A percentile compares a stretch with the other conserved stretches of the same genome.
phyloP scores from a whole-genome alignment of 2,797 vertebrate genomes.

The Aphelocoma californica region DNA sequence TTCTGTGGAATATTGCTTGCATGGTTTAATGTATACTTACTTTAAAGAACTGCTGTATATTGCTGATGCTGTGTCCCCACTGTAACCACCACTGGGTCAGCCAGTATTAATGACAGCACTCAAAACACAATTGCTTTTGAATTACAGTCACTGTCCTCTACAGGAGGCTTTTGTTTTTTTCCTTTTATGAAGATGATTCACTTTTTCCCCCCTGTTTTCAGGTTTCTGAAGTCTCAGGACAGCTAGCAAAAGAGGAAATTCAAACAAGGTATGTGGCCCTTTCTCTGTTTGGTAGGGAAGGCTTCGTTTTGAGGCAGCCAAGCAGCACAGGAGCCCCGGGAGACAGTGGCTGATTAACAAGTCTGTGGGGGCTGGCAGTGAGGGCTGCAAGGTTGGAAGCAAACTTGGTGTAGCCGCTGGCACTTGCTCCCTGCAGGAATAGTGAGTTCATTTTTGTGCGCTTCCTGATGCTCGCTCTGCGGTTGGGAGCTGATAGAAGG shows the following conservation, averaged over 20 bases:
- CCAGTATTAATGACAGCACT: neutral
- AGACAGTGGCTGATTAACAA: neutral
- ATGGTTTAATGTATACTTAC: neutral
- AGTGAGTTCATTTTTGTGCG: slow-evolving; percentile 44
- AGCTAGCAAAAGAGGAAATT: neutral
- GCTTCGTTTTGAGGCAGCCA: neutral
- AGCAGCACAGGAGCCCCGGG: neutral
- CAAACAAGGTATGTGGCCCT: neutral
- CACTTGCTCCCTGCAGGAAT: slow-evolving; percentile 32
- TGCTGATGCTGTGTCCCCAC: neutral
- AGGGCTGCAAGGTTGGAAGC: slow-evolving; percentile 28
- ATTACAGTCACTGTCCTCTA: neutral
- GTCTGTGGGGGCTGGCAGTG: neutral
- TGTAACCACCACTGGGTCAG: neutral
- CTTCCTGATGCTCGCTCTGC: slow-evolving; percentile 52
- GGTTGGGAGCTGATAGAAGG: slow-evolving; percentile 38
- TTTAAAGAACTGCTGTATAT: neutral
- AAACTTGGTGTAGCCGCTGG: slow-evolving; percentile 9
- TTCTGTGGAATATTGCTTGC: neutral
- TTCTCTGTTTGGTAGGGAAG: neutral
- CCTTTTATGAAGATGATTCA: neutral
- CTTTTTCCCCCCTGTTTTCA: neutral
- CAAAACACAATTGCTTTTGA: neutral
- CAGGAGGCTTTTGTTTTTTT: neutral
- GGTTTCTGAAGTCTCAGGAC: neutral